A percentile compares a stretch with the other conserved stretches of the same genome.
These are phyloP conservation scores for Eulacestoma nigropectus DNA, from an alignment of 2,113 vertebrate species.

Conservation along the genomic window DNA sequence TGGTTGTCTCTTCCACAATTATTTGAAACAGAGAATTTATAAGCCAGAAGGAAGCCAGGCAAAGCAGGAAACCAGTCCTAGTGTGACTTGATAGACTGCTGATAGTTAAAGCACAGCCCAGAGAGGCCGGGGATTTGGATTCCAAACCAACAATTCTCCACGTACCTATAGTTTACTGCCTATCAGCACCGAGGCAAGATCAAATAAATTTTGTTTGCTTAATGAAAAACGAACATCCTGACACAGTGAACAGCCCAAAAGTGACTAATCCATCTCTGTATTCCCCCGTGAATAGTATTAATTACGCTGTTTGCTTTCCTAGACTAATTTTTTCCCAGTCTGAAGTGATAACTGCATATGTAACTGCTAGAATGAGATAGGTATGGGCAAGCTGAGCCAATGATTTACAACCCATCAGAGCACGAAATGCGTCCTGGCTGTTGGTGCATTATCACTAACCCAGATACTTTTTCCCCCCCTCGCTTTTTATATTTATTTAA, in stretches of 20 bases:
- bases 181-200: neutral
- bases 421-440: neutral
- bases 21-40: neutral
- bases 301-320: slow-evolving; percentile 39
- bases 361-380: neutral
- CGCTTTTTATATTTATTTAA: neutral
- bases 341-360: slow-evolving; percentile 12
- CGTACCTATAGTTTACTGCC: neutral
- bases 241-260: slow-evolving; percentile 36
- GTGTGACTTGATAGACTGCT: neutral
- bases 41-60: neutral
- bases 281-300: slow-evolving; percentile 41
- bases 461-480: fast-evolving
- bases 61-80: neutral
- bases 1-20: neutral
- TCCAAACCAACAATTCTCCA: neutral
- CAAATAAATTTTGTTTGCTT: slow-evolving; percentile 22
- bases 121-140: neutral
- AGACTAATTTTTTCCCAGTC: neutral
- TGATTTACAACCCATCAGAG: neutral
- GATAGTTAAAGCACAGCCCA: neutral
- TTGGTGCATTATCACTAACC: neutral
- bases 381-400: neutral
- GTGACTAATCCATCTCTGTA: slow-evolving; percentile 44
- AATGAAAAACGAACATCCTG: slow-evolving; percentile 43